phyloP scores from a whole-genome alignment of 1,140 invertebrate genomes.

The Plectrocnemia conspersa region DNA sequence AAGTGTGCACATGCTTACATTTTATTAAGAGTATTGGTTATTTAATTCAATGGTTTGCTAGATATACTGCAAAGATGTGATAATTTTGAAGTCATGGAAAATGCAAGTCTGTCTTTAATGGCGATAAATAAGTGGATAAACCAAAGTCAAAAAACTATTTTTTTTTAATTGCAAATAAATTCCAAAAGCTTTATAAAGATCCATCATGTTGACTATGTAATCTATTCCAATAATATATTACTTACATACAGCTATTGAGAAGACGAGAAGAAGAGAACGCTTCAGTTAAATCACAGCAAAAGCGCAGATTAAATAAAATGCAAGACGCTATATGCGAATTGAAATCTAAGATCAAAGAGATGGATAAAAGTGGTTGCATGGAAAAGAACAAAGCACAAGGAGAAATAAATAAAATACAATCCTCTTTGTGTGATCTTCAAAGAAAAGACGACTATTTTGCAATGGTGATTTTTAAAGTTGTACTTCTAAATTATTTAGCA shows the following conservation, averaged over 20 bases:
- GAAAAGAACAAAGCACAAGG: constrained; percentile 55
- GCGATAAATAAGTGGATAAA: too few relatives aligned
- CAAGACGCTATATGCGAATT: constrained; percentile 64
- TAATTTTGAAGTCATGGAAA: too few relatives aligned
- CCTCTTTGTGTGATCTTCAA: constrained; percentile 61
- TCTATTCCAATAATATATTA: too few relatives aligned
- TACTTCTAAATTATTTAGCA: constrained; percentile 33
- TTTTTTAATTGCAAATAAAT: too few relatives aligned
- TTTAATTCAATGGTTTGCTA: constrained; percentile 1
- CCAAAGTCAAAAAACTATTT: too few relatives aligned
- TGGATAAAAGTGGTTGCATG: constrained; percentile 52
- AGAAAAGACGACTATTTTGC: constrained; percentile 64
- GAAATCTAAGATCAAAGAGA: constrained; percentile 56
- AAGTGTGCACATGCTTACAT: too few relatives aligned
- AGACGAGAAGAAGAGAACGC: constrained; percentile 81
- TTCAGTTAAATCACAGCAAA: constrained; percentile 77
- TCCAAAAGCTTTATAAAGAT: too few relatives aligned
- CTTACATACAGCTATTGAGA: constrained; percentile 62
- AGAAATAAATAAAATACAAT: constrained; percentile 60
- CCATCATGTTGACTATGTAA: too few relatives aligned
- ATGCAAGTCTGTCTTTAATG: too few relatives aligned
- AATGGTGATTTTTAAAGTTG: constrained; percentile 25
- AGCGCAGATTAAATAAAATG: constrained; percentile 74
- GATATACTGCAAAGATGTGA: too few relatives aligned
- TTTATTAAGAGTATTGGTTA: too few relatives aligned